Evolutionary conservation across 2,888 invertebrate genomes (phyloP), one percentile per base, ranked within the genome.

Genomic region (Trissolcus brochymenae): DNA sequence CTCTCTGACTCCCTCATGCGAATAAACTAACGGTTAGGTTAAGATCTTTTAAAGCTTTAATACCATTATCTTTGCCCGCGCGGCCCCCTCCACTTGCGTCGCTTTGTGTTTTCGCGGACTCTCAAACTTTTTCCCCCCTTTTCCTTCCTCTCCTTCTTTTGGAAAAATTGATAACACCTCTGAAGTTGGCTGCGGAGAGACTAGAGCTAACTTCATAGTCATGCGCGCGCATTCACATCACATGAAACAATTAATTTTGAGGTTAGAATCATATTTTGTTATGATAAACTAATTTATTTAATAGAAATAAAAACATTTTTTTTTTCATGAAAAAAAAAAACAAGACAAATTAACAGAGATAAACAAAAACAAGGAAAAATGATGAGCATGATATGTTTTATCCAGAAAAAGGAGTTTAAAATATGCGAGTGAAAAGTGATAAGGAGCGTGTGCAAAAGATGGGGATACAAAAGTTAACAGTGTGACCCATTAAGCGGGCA

Each of bases 11-110:
- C 86, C 86, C 87, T 87, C 87, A 87, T 87, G 87, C 87, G 87
- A 86, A 87, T 87, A 87, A 87, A 87, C 87, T 86, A 86, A 86
- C 85, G 85, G 85, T 87, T 87, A 87, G 85, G 85, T 84, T 84
- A 84, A 85, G 84, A 83, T 85, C 86, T 86, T 87, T 86, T 86
- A 84, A 86, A 85, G 84, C 84, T 83, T 84, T 87, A 86, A 87
- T 87, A 82, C 86, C 84, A 85, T 87, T 87, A 87, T 85, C 84
- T 85, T 84, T 84, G 82, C 82, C 85, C 80, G 78, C 35, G 9
- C 67, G 73, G 77, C 79, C 79, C 78, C 74, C 50, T 51, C 64
- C 59, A 51, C 16, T 19, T 61, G 43, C 16, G 40, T 9, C 6
- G 9, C 51, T 13, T 19, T 17, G 16, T 17, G 9, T 16, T 51